These are phyloP conservation scores for Manis javanica DNA, from an alignment of 2,797 vertebrate species.

Conservation along the genomic window DNA sequence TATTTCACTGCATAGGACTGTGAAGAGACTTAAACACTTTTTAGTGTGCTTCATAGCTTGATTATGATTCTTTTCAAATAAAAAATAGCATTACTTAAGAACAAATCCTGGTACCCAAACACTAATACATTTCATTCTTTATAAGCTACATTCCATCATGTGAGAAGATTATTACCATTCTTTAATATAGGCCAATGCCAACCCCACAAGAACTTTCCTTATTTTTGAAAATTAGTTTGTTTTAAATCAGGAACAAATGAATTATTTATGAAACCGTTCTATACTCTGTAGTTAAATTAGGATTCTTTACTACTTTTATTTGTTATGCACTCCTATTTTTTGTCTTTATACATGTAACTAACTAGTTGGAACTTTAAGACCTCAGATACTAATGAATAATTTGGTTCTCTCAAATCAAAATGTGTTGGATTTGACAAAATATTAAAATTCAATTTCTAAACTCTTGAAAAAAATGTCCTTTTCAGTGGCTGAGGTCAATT, in stretches of 20 bases:
- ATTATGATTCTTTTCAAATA: slow-evolving; percentile 48
- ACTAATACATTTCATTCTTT: background rate
- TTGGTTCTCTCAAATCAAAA: slow-evolving; percentile 21
- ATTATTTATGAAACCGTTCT: slow-evolving; percentile 18
- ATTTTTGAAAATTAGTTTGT: background rate
- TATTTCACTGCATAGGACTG: slow-evolving; percentile 20
- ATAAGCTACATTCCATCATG: background rate
- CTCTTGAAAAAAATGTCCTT: background rate
- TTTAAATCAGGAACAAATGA: background rate
- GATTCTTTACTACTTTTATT: background rate
- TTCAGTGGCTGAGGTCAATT: background rate
- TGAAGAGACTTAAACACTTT: background rate
- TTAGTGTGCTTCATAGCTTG: background rate
- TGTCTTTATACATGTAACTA: background rate
- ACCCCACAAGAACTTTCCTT: background rate
- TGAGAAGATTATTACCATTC: background rate
- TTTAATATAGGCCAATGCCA: background rate
- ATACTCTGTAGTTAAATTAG: background rate
- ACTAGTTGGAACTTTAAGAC: slow-evolving; percentile 37
- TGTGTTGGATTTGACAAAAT: background rate
- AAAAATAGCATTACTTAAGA: background rate
- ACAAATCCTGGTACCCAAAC: background rate
- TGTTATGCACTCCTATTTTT: background rate
- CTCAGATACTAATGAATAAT: background rate
- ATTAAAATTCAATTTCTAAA: slow-evolving; percentile 34